Evolutionary conservation across 2,888 invertebrate genomes (phyloP).

Genomic region (Drosophila robusta): DNA sequence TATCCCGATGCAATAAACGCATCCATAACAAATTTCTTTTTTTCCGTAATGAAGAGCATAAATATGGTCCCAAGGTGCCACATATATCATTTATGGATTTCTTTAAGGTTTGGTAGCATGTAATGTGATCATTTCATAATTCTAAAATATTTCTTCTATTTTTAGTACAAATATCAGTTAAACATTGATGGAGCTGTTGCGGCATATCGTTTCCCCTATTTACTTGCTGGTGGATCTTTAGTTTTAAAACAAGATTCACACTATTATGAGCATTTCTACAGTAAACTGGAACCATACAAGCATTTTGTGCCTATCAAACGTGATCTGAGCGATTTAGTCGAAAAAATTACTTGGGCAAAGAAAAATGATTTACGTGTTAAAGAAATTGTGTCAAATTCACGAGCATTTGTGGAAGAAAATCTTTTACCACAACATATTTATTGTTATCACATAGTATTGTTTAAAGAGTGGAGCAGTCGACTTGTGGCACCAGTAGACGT

Average conservation of each 20-base stretch:
- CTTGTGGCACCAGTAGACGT: conserved; percentile 87
- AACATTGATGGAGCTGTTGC: conserved; percentile 98
- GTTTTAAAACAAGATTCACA: conserved; percentile 96
- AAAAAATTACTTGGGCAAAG: conserved; percentile 92
- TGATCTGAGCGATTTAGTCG: conserved; percentile 92
- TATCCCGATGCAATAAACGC: conserved; percentile 94
- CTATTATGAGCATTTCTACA: conserved; percentile 98
- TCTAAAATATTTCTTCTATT: conserved; percentile 20
- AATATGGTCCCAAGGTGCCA: conserved; percentile 94
- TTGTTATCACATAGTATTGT: conserved; percentile 93
- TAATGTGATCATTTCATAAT: background rate
- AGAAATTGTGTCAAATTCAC: conserved; percentile 89
- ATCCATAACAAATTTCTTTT: conserved; percentile 97
- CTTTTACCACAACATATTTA: conserved; percentile 93
- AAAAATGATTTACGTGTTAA: conserved; percentile 89
- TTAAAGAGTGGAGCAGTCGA: conserved; percentile 91
- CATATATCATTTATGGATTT: conserved; percentile 96
- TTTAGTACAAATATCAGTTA: conserved; percentile 96
- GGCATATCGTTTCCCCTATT: conserved; percentile 96
- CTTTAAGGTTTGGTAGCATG: conserved; percentile 90
- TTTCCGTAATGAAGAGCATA: conserved; percentile 92
- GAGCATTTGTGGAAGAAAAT: conserved; percentile 90
- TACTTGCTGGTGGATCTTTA: conserved; percentile 94
- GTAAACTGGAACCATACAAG: conserved; percentile 89
- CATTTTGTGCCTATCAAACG: conserved; percentile 94